These are phyloP conservation scores for Dicroscelio sp. DNA, from an alignment of 2,888 invertebrate genomes.

Conservation along the genomic window DNA sequence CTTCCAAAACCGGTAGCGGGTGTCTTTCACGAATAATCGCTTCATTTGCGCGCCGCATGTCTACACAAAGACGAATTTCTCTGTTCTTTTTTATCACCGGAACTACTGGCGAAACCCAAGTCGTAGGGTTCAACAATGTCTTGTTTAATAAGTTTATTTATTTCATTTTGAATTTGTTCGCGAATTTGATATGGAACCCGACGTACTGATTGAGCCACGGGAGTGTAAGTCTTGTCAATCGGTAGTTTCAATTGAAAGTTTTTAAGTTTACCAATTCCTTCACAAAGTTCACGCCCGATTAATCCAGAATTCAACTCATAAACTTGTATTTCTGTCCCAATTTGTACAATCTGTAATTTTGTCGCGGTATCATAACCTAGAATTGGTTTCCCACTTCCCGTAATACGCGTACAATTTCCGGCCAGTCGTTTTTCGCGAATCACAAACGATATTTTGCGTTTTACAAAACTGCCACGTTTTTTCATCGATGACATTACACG, in stretches of 20 bases:
- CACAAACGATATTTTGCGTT: conserved; percentile 45
- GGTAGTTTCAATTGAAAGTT: conserved; percentile 83
- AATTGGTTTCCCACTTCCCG: conserved; percentile 57
- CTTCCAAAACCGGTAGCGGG: conserved; percentile 64
- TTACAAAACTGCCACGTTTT: too few relatives aligned
- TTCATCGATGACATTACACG: conserved; percentile 80
- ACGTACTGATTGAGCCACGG: conserved; percentile 77
- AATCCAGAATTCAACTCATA: neutral
- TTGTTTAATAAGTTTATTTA: conserved; percentile 79
- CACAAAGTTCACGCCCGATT: neutral
- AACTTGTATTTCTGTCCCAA: conserved; percentile 71
- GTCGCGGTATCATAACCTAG: conserved; percentile 83
- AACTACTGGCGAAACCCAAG: conserved; percentile 86
- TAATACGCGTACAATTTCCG: conserved; percentile 79
- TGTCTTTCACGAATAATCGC: conserved; percentile 76
- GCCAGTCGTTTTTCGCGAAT: conserved; percentile 68
- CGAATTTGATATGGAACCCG: conserved; percentile 4
- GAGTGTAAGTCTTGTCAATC: conserved; percentile 79
- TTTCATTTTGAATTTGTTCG: conserved; percentile 69
- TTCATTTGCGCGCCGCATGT: conserved; percentile 82
- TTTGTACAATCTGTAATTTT: conserved; percentile 76
- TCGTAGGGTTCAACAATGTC: conserved; percentile 86
- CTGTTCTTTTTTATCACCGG: too few relatives aligned
- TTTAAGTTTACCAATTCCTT: conserved; percentile 85
- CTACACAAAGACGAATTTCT: conserved; percentile 80